Evolutionary conservation across 2,888 invertebrate species (phyloP), one percentile per base, ranked within the genome.

Genomic region (Drosophila kambysellisi): DNA sequence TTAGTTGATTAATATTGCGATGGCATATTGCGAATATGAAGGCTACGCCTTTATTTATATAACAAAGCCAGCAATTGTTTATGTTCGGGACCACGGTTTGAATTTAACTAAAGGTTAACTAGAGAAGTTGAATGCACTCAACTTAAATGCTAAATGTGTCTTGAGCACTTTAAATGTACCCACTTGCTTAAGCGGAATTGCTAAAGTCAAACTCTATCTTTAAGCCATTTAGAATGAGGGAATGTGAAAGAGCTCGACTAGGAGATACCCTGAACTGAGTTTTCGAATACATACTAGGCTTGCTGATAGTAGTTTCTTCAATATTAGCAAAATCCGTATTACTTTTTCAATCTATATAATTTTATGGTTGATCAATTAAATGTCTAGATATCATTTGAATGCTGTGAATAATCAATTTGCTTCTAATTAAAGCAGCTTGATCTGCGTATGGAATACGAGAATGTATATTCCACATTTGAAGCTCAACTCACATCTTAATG

Each of bases 1-100:
- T 62, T 67, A 17, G 20, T 59, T 80, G 72, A 76, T 78, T 80
- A 80, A 80, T 80, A 80, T 76, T 54, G 66, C 58, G 54, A 37
- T 66, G 59, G 60, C 79, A 66, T 71, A 66, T 53, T 67, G 59
- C n/a, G 72, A 66, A 63, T 59, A 52, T 59, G 51, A 62, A 65
- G 52, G 52, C 30, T 9, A 39, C n/a, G 39, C 32, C 17, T 48
- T 12, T 46, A 58, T 68, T 70, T 43, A 70, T 51, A 46, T 25
- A 46, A 15, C 15, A 58, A 58, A 25, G 51, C 51, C 2, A 17
- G 35, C 51, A 68, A 69, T 41, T 48, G 39, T 30, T 30, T 29
- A 52, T 30, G 6, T 43, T 32, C 25, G n/a, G 20, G 1, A n/a
- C 30, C 30, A 41, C 12, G 68, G 33, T 20, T 57, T 11, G 6